Percentiles rank a stretch among this genome's conserved stretches.
Evolutionary conservation across 2,797 vertebrate genomes (phyloP).

Genomic region (Rhinatrema bivittatum): DNA sequence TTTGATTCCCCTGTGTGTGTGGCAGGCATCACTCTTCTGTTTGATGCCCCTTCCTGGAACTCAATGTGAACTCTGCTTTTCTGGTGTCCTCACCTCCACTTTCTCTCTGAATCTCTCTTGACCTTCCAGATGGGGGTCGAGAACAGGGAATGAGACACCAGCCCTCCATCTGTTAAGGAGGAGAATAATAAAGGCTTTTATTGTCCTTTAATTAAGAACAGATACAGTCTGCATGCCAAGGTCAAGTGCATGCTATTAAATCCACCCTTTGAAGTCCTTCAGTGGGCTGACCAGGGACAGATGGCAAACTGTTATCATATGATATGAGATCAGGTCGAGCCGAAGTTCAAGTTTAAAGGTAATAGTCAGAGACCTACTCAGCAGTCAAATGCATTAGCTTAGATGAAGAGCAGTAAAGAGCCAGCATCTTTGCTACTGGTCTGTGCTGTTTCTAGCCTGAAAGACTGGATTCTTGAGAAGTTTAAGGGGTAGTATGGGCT

Average conservation of each 20-base stretch:
- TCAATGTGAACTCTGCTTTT: constrained; percentile 30
- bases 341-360: constrained; percentile 72
- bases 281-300: constrained; percentile 61
- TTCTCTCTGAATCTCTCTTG: constrained; percentile 35
- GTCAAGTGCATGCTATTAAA: constrained; percentile 72
- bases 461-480: no score
- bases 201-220: constrained; percentile 74
- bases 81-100: constrained; percentile 33
- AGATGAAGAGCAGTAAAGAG: constrained; percentile 18
- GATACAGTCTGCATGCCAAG: constrained; percentile 69
- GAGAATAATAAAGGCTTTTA: constrained; percentile 68
- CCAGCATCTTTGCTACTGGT: constrained; percentile 34
- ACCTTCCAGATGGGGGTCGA: constrained; percentile 54
- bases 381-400: constrained; percentile 25
- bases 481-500: no score
- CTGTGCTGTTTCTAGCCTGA: no score
- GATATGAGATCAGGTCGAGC: constrained; percentile 68
- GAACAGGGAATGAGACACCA: constrained; percentile 40
- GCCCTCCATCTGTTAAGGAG: constrained; percentile 69
- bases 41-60: constrained; percentile 18
- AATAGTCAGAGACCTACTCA: constrained; percentile 31
- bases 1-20: constrained; percentile 11
- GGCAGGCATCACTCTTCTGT: constrained; percentile 6
- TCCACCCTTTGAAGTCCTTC: constrained; percentile 55
- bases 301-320: constrained; percentile 67